Conservation (phyloP, 2,797 vertebrate genomes). For the Nasua narica region DNA sequence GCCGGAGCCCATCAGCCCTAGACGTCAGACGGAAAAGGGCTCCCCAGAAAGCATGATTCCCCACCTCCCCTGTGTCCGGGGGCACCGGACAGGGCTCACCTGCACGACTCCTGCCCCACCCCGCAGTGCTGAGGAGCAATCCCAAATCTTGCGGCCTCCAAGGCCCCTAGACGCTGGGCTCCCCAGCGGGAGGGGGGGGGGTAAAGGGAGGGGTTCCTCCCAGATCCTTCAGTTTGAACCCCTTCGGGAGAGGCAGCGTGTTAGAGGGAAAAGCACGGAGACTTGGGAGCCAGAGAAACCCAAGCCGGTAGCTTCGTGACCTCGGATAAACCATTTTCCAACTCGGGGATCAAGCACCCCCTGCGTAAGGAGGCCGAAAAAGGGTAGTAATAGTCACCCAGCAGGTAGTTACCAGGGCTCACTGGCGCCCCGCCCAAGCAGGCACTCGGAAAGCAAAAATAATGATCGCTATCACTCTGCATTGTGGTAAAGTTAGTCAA, state of each 20-base stretch:
- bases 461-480: not conserved
- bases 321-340: not conserved
- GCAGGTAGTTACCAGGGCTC: not conserved
- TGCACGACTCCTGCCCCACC: not conserved
- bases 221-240: not conserved
- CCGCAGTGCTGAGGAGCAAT: no score
- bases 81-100: not conserved
- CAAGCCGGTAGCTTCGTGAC: not conserved
- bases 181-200: no score
- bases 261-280: not conserved
- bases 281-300: not conserved
- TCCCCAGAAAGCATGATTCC: not conserved
- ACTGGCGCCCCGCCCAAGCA: not conserved
- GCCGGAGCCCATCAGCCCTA: not conserved
- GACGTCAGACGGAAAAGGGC: not conserved
- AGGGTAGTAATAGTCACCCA: not conserved
- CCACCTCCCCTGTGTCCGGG: no score
- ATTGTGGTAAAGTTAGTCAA: not conserved
- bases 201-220: not conserved
- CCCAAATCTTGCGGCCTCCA: not conserved
- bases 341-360: not conserved
- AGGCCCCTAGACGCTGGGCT: not conserved
- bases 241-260: not conserved
- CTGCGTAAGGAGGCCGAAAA: not conserved
- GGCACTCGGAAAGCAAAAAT: not conserved